Evolutionary conservation across 2,797 vertebrate species (phyloP).

Genomic region (Aselliscus stoliczkanus): DNA sequence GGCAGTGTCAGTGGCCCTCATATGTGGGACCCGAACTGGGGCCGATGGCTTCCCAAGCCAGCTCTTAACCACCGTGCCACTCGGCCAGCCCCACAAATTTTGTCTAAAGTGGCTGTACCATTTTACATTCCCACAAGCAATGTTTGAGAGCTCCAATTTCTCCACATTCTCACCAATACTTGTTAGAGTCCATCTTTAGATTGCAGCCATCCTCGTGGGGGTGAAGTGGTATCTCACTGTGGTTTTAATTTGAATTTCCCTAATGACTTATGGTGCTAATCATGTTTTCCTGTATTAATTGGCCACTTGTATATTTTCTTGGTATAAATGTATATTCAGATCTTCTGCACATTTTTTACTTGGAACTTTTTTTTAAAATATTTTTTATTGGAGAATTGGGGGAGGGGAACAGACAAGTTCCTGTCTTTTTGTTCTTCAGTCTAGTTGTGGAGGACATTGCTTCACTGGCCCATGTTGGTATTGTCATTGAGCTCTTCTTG

Average conservation of each 20-base stretch:
- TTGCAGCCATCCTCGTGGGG: background rate
- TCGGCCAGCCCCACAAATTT: no score
- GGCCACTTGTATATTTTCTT: background rate
- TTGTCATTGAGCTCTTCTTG: no score
- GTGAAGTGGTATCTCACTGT: background rate
- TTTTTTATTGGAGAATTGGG: no score
- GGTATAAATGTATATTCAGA: background rate
- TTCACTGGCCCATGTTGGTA: no score
- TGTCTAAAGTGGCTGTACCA: background rate
- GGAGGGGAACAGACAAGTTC: no score
- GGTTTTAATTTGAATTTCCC: slow-evolving; percentile 2
- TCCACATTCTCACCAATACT: background rate
- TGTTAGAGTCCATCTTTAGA: background rate
- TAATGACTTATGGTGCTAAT: background rate
- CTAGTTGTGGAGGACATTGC: no score
- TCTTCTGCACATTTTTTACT: background rate
- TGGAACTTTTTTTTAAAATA: background rate
- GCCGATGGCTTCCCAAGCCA: no score
- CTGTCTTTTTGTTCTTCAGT: no score
- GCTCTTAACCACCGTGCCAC: no score
- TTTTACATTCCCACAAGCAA: background rate
- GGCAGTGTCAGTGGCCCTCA: no score
- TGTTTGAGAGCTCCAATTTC: background rate
- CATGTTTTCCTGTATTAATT: background rate
- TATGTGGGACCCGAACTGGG: no score